Evolutionary conservation across 2,888 invertebrate genomes (phyloP), one percentile per base, ranked within the genome.

Genomic region (Neelides folsomi): DNA sequence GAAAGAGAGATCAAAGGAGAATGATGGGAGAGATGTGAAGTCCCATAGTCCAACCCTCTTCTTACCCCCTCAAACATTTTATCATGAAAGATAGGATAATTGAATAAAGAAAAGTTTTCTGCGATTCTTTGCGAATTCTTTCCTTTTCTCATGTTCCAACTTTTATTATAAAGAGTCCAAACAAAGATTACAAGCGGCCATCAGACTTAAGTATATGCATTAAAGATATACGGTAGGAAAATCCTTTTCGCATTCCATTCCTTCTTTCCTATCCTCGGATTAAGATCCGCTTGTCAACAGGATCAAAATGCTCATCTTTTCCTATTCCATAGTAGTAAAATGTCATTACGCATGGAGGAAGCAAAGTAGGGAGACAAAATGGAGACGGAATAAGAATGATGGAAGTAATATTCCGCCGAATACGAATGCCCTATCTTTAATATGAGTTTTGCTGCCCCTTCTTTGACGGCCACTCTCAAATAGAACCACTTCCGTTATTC

Each of bases 21-120:
- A 27, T 35, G 48, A 48, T 27, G 27, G 18, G 36, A 20, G 37
- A 45, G 13, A 18, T n/a, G n/a, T 15, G 12, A 6, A 36, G 34
- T 36, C 36, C 35, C 35, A 47, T 7, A 47, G 15, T 10, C 47
- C 34, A 12, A 37, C 15, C 13, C n/a, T 16, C 47, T 49, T 37
- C 36, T 35, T 38, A 19, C 41, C 44, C 38, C 43, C 56, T 53
- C 52, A 59, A 59, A 56, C 56, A 59, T 59, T 59, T 55, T 59
- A 57, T 55, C 56, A 59, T 57, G 55, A 51, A 54, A 58, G 54
- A 60, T 57, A 57, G 57, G 56, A 57, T 60, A 60, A 60, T 60
- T 60, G 60, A 60, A 60, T 60, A 57, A 60, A 60, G 55, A 57
- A 59, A 60, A 60, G 56, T 60, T 60, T 60, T 60, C 51, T 59